Base-by-base conservation (phyloP, 1,140 invertebrate genomes). In the Meteorus sp. region DNA sequence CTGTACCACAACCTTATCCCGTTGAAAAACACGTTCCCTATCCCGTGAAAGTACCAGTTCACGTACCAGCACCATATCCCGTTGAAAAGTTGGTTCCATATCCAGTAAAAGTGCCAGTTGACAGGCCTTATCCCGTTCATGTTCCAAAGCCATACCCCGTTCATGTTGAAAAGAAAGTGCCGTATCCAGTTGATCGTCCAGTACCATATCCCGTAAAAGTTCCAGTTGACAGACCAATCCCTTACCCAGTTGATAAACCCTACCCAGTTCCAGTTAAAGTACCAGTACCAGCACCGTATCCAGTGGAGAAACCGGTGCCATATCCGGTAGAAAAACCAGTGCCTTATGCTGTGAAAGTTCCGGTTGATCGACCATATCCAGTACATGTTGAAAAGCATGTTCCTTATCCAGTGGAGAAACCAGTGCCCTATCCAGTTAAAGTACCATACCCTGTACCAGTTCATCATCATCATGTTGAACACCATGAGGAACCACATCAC, bases 1-100 rank as follows among this genome's bases (percentile, higher is more conserved):
- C 81, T 63, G 87, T 89, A 55, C 88, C 88, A 63, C 85, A 85
- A 65, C 88, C 88, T 2, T 88, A 88, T 75, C 87, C 87, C 31
- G 88, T 90, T 20, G 85, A 87, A 66, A 88, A 86, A 61, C 84
- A 81, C 23, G 77, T 84, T 31, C 85, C 83, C 41, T 79, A 82
- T 58, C 84, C 84, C 33, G 86, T 88, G 3, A 84, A 87, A 67
- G 85, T 83, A 23, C 80, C 80, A 17, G 81, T 89, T 57, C 87
- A 86, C 48, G 83, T 89, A 15, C 87, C 85, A 33, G 64, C 74
- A 56, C 77, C 78, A 2, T 86, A 86, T 73, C 85, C 87, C 62
- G 84, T 89, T 13, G 85, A 88, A 65, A 89, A 86, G 67, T 79
- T 80, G 20, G 85, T 88, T 11, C 86, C 83, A 44, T 83, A 84